Conservation (phyloP, 2,888 invertebrate species). For the Lordiphosa fenestrarum region DNA sequence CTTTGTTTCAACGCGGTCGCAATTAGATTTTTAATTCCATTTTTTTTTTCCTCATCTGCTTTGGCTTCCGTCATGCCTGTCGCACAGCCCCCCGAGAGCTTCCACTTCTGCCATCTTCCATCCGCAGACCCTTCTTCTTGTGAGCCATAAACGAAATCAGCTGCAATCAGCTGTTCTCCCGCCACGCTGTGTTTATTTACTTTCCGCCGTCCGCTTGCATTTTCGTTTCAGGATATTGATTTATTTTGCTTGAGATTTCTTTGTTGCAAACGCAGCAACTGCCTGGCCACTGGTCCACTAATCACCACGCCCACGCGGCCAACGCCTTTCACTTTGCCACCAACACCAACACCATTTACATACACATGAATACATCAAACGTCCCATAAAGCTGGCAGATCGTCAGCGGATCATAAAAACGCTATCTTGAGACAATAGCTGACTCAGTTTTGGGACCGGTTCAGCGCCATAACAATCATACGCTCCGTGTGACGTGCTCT, state of each 20-base stretch:
- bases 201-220: slow-evolving; percentile 31
- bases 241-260: slow-evolving; percentile 54
- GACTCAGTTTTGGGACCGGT: slow-evolving; percentile 26
- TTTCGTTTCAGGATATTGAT: slow-evolving; percentile 59
- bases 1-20: slow-evolving; percentile 70
- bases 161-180: slow-evolving; percentile 72
- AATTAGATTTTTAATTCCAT: slow-evolving; percentile 72
- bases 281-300: slow-evolving; percentile 35
- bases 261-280: slow-evolving; percentile 54
- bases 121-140: slow-evolving; percentile 1
- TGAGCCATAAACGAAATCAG: slow-evolving; percentile 53
- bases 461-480: slow-evolving; percentile 53
- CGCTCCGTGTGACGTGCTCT: slow-evolving; percentile 52
- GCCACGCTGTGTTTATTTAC: slow-evolving; percentile 60
- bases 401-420: slow-evolving; percentile 34
- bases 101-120: slow-evolving; percentile 6
- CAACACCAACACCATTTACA: slow-evolving; percentile 40
- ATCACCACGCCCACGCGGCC: slow-evolving; percentile 35
- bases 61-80: slow-evolving; percentile 52
- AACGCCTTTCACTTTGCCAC: slow-evolving; percentile 36
- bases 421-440: slow-evolving; percentile 23
- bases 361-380: slow-evolving; percentile 42
- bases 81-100: slow-evolving; percentile 42
- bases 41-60: slow-evolving; percentile 33
- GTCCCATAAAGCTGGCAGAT: slow-evolving; percentile 32